Percentiles rank a stretch among this genome's conserved stretches.
These are phyloP conservation scores for Mesocricetus auratus DNA, from an alignment of 2,113 vertebrate genomes.

Conservation along the genomic window DNA sequence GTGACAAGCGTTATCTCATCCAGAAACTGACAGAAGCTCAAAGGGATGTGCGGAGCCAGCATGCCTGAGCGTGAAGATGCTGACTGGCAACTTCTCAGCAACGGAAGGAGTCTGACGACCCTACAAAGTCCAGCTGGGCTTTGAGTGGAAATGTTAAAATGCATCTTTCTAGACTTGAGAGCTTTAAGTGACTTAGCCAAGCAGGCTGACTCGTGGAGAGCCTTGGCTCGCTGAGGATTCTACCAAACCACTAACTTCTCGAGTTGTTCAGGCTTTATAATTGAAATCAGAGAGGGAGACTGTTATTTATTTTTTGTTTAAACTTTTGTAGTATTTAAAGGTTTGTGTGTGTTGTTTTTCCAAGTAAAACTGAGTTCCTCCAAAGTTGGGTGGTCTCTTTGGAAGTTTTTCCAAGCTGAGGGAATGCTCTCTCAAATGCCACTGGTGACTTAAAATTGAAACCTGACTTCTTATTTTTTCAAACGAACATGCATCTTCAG, in stretches of 20 bases:
- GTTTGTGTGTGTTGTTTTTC: not conserved
- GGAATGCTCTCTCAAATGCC: not conserved
- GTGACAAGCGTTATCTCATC: conserved; percentile 94
- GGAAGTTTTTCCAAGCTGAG: not conserved
- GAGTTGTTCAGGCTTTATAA: not conserved
- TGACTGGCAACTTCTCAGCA: not conserved
- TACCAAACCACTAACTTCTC: not conserved
- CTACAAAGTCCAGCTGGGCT: not conserved
- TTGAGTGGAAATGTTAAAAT: not conserved
- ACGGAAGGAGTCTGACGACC: not conserved
- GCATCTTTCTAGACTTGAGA: conserved; percentile 58
- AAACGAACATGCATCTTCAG: conserved; percentile 14
- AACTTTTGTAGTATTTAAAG: not conserved
- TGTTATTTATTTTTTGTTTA: conserved; percentile 17
- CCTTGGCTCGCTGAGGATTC: not conserved
- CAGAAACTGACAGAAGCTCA: conserved; percentile 92
- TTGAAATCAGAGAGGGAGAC: not conserved
- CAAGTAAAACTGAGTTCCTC: not conserved
- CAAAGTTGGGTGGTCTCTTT: not conserved
- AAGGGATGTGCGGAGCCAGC: conserved; percentile 68
- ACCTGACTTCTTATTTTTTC: not conserved
- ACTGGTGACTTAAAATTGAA: conserved; percentile 24
- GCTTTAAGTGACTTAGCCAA: not conserved
- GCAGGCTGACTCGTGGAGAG: not conserved
- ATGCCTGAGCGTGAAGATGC: not conserved